phyloP scores from a whole-genome alignment of 37 sponge, comb jelly and placozoan genomes.

The Beroe forskalii region DNA sequence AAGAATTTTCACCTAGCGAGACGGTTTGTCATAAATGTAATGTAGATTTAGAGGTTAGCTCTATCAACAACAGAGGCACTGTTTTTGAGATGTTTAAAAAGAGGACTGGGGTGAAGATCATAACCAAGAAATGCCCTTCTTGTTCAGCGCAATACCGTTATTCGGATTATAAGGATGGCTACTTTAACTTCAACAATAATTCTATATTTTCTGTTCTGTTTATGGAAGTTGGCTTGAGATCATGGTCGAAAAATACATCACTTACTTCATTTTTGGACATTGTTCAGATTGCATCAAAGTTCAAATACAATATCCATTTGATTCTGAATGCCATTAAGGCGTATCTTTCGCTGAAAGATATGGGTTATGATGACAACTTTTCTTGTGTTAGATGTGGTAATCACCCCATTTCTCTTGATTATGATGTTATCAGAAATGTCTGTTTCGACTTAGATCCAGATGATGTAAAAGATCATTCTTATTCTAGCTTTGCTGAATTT shows the following conservation, averaged over 20 bases:
- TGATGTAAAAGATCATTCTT: not conserved
- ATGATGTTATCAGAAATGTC: conserved; percentile 5
- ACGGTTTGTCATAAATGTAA: conserved; percentile 16
- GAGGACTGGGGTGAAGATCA: not conserved
- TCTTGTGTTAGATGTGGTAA: conserved; percentile 22
- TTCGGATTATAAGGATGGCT: not conserved
- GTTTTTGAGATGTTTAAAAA: not conserved
- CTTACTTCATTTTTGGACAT: not conserved
- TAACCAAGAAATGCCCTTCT: conserved; percentile 3
- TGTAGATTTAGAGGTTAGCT: not conserved
- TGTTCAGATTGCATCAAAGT: not conserved
- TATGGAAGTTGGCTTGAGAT: not conserved
- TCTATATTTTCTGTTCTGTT: not conserved
- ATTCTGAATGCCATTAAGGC: conserved; percentile 33
- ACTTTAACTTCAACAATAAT: not conserved
- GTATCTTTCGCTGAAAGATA: conserved; percentile 11
- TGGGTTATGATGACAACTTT: not conserved
- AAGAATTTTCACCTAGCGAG: not conserved
- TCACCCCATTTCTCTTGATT: not conserved
- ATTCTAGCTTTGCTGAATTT: not conserved
- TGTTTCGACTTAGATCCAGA: conserved; percentile 28
- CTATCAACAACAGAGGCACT: not conserved
- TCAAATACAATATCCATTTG: not conserved
- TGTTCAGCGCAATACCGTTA: not conserved
- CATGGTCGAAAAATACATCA: conserved; percentile 12